phyloP scores from a whole-genome alignment of 2,113 vertebrate species.

The Geococcyx californianus region DNA sequence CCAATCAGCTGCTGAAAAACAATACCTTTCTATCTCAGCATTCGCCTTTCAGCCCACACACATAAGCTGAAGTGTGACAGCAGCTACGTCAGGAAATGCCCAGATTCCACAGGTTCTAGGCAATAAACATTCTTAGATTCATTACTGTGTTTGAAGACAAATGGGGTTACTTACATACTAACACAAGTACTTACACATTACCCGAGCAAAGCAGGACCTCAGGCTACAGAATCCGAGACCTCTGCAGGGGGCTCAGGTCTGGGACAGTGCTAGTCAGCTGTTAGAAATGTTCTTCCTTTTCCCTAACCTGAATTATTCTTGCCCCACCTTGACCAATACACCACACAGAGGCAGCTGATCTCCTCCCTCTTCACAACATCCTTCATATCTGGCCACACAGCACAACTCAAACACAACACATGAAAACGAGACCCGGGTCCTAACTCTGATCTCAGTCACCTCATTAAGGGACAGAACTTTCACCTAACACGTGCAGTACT shows the following conservation, averaged over 20 bases:
- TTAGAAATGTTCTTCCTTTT: not conserved
- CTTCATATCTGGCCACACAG: not conserved
- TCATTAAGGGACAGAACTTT: not conserved
- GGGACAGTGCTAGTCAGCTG: not conserved
- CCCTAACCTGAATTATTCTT: not conserved
- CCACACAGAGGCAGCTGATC: not conserved
- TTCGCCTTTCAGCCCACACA: not conserved
- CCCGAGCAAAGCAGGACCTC: not conserved
- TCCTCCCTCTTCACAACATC: not conserved
- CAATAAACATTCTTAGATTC: not conserved
- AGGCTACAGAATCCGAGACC: not conserved
- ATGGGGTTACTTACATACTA: not conserved
- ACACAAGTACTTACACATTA: not conserved
- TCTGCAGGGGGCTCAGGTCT: not conserved
- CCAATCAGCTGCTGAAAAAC: not conserved
- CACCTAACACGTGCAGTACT: not conserved
- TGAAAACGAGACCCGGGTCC: not conserved
- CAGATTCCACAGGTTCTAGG: not conserved
- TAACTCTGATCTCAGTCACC: not conserved
- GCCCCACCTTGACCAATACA: not conserved
- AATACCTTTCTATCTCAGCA: not conserved
- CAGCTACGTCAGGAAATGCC: not conserved
- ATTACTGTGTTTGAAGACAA: not conserved
- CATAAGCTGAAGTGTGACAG: not conserved
- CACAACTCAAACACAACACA: not conserved